phyloP scores from a whole-genome alignment of 2,797 vertebrate genomes.

The Podargus strigoides region DNA sequence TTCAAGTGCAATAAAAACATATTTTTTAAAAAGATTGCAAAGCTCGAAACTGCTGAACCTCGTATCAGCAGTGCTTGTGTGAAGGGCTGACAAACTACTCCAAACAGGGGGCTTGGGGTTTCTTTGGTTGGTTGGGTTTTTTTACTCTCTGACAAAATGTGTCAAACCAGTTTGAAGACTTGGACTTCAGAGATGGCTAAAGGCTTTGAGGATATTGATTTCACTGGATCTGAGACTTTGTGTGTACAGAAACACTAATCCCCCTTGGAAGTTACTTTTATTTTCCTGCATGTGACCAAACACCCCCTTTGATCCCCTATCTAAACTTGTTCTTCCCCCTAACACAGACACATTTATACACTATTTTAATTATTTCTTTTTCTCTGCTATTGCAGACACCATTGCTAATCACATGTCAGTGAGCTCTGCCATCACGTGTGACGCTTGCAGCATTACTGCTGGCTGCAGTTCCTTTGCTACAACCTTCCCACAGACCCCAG shows the following conservation, averaged over 20 bases:
- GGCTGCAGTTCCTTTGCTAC: neutral
- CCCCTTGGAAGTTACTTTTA: neutral
- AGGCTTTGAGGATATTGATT: neutral
- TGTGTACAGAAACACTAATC: neutral
- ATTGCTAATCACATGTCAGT: neutral
- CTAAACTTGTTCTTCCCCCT: neutral
- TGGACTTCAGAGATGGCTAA: neutral
- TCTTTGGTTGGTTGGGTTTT: neutral
- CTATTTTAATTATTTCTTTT: neutral
- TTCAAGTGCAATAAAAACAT: slow-evolving; percentile 16
- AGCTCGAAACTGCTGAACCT: neutral
- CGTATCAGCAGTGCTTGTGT: neutral
- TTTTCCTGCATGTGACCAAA: neutral
- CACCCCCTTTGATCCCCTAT: neutral
- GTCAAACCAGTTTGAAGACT: neutral
- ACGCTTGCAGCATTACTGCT: neutral
- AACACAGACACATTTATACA: neutral
- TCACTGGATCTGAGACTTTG: neutral
- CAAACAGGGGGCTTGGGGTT: fast-evolving
- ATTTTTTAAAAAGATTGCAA: neutral
- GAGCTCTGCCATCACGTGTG: neutral
- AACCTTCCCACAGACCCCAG: neutral
- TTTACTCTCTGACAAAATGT: neutral
- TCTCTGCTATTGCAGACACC: neutral
- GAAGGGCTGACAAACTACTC: neutral